phyloP scores from a whole-genome alignment of 2,113 vertebrate species.

The Calyptomena viridis region DNA sequence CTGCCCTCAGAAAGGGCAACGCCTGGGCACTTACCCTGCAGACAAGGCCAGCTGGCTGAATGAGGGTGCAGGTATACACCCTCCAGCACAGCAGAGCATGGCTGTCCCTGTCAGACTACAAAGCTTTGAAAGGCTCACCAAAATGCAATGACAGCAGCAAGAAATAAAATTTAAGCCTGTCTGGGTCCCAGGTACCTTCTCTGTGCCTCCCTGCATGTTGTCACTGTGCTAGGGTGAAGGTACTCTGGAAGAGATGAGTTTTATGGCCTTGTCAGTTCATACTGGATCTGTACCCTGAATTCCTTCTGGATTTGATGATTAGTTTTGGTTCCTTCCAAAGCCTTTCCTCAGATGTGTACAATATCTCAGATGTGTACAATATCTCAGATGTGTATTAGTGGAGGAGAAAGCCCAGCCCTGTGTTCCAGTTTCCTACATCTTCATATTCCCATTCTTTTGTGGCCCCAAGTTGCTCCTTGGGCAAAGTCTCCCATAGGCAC shows the following conservation, averaged over 20 bases:
- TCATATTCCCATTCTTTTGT: background rate
- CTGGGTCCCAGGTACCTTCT: background rate
- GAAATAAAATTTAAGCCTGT: background rate
- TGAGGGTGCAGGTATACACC: background rate
- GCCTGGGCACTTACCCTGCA: background rate
- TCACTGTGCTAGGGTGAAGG: background rate
- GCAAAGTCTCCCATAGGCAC: background rate
- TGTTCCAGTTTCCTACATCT: background rate
- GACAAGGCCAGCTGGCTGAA: background rate
- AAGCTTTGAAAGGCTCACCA: background rate
- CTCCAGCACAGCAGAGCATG: background rate
- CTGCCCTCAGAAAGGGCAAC: background rate
- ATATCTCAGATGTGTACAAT: background rate
- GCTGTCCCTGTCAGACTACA: background rate
- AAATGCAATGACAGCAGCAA: background rate
- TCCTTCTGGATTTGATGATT: background rate
- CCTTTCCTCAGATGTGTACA: background rate
- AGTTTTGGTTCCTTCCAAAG: background rate
- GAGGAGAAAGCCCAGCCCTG: background rate
- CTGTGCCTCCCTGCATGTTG: rapidly evolving
- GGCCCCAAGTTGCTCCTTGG: background rate
- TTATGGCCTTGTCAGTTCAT: background rate
- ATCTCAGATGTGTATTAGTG: background rate
- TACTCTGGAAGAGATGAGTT: background rate
- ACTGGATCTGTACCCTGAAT: background rate